Conservation (phyloP, 2,888 invertebrate genomes). For the Drosophila mulleri region DNA sequence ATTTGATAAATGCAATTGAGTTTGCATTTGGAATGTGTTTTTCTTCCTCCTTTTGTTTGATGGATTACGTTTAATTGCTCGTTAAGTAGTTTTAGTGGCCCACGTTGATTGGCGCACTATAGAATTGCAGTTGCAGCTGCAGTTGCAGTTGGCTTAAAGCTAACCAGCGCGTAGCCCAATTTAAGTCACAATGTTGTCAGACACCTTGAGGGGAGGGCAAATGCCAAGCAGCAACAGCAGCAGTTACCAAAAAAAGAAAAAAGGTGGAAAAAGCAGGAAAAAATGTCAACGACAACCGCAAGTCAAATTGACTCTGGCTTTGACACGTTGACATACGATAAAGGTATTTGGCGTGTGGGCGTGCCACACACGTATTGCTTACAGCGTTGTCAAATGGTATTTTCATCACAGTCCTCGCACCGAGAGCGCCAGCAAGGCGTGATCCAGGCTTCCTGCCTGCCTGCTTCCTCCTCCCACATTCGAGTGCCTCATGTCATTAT, state of each 20-base stretch:
- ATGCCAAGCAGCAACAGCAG: conserved; percentile 18
- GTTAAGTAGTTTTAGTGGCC: conserved; percentile 69
- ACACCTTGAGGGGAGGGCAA: conserved; percentile 35
- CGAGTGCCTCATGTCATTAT: conserved; percentile 73
- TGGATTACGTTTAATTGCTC: conserved; percentile 66
- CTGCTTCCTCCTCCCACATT: conserved; percentile 23
- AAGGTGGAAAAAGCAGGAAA: conserved; percentile 22
- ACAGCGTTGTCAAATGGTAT: conserved; percentile 75
- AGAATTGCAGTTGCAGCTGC: not conserved
- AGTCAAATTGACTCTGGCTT: conserved; percentile 80
- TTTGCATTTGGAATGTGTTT: conserved; percentile 37
- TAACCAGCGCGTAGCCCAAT: not conserved
- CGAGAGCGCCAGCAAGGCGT: conserved; percentile 5
- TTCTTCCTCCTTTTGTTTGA: conserved; percentile 27
- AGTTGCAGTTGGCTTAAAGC: conserved; percentile 31
- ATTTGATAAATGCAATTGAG: conserved; percentile 73
- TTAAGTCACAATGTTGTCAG: conserved; percentile 28
- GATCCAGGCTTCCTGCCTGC: not conserved
- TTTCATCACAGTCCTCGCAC: conserved; percentile 63
- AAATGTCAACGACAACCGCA: conserved; percentile 67
- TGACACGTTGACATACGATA: conserved; percentile 80
- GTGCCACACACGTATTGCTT: conserved; percentile 56
- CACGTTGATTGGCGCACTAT: conserved; percentile 15
- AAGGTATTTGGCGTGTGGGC: conserved; percentile 69
- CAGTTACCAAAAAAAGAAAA: conserved; percentile 10